Percentiles rank a stretch among this genome's conserved stretches.
These are phyloP conservation scores for Temnothorax unifasciatus DNA, from an alignment of 2,888 invertebrate species.

Conservation along the genomic window DNA sequence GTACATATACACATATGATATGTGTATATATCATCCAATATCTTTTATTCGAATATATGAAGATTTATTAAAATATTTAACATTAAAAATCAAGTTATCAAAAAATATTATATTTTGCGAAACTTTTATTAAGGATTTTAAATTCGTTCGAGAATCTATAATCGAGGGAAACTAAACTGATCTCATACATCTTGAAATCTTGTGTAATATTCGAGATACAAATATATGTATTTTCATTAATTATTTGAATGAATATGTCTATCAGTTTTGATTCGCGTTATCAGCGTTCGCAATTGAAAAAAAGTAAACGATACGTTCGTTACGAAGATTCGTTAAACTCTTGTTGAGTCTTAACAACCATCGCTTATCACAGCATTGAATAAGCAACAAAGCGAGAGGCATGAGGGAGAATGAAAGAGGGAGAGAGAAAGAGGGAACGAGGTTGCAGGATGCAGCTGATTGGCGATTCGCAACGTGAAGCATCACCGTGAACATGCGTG, in stretches of 20 bases:
- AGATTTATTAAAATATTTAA: not conserved
- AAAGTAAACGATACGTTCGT: not conserved
- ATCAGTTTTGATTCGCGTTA: constrained; percentile 10
- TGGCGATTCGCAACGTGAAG: constrained; percentile 71
- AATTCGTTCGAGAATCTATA: not conserved
- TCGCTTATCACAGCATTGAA: constrained; percentile 48
- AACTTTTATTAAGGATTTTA: not conserved
- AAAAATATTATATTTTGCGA: not conserved
- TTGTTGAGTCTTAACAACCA: constrained; percentile 26
- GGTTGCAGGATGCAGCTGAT: constrained; percentile 80
- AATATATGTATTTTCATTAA: not conserved
- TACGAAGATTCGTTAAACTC: constrained; percentile 16
- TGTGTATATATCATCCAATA: no score
- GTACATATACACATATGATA: not conserved
- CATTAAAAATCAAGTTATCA: not conserved
- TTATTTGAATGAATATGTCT: constrained; percentile 4
- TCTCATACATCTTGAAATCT: not conserved
- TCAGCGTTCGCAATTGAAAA: constrained; percentile 15
- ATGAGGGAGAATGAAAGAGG: constrained; percentile 31
- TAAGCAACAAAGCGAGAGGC: constrained; percentile 17
- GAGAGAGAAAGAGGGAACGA: constrained; percentile 65
- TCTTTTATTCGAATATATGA: not conserved
- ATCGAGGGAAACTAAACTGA: not conserved
- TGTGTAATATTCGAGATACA: not conserved
- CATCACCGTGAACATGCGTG: constrained; percentile 40